These are phyloP conservation scores for Tyria jacobaeae DNA, from an alignment of 2,888 invertebrate species.

Conservation along the genomic window DNA sequence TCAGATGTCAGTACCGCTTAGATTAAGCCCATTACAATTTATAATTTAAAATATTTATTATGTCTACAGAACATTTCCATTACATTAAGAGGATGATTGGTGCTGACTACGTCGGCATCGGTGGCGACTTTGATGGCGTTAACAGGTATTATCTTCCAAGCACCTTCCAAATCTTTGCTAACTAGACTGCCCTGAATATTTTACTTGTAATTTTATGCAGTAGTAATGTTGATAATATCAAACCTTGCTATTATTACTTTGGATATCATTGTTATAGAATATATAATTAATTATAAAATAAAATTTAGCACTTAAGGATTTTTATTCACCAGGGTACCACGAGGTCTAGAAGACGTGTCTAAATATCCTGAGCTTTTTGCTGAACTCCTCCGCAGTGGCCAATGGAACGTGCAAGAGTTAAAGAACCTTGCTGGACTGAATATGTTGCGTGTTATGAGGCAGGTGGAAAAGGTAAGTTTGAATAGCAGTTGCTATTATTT, in stretches of 20 bases:
- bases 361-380: slow-evolving; percentile 90
- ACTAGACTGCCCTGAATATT: neutral
- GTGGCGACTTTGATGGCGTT: slow-evolving; percentile 88
- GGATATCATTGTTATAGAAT: too few species aligned
- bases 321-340: slow-evolving; percentile 82
- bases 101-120: slow-evolving; percentile 88
- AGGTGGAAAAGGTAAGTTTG: slow-evolving; percentile 85
- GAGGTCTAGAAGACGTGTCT: slow-evolving; percentile 90
- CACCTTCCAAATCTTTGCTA: neutral
- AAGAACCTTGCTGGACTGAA: slow-evolving; percentile 89
- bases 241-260: too few species aligned
- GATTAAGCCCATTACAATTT: too few species aligned
- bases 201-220: too few species aligned
- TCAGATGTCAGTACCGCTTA: too few species aligned
- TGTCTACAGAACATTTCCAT: slow-evolving; percentile 85
- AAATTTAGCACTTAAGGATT: neutral
- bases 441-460: slow-evolving; percentile 88
- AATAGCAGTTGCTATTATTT: too few species aligned
- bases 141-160: slow-evolving; percentile 76
- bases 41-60: neutral
- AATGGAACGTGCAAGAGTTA: slow-evolving; percentile 88
- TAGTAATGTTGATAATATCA: too few species aligned
- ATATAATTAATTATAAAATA: neutral
- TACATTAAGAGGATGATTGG: slow-evolving; percentile 88
- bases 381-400: slow-evolving; percentile 87